Conservation (phyloP, 2,888 invertebrate genomes). For the Tenthredo distinguenda region DNA sequence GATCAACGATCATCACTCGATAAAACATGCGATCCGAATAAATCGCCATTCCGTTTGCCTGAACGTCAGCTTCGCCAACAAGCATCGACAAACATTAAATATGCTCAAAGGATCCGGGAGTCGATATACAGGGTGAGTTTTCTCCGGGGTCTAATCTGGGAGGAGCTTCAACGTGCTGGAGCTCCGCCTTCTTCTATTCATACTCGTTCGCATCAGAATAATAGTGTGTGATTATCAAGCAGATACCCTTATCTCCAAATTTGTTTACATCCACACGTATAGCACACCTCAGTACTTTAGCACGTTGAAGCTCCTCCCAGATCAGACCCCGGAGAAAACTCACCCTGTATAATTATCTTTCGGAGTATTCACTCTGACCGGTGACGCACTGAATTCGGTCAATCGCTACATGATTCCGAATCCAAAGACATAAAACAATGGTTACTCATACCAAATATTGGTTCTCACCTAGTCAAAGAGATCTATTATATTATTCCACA, state of each 20-base stretch:
- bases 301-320: too few relatives aligned
- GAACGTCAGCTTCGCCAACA: neutral
- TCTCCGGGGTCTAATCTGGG: too few relatives aligned
- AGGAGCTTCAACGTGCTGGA: too few relatives aligned
- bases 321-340: too few relatives aligned
- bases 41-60: neutral
- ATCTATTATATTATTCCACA: neutral
- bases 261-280: too few relatives aligned
- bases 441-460: neutral
- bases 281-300: too few relatives aligned
- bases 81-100: neutral
- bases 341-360: neutral
- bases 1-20: constrained; percentile 20
- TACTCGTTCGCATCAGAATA: too few relatives aligned
- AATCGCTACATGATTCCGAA: neutral
- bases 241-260: too few relatives aligned
- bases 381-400: neutral
- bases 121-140: too few relatives aligned
- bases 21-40: neutral
- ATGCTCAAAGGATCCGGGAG: neutral
- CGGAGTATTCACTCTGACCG: neutral
- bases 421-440: neutral
- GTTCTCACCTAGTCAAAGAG: neutral
- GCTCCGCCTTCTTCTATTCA: too few relatives aligned
- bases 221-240: too few relatives aligned